Conservation (phyloP, 2,888 invertebrate genomes). For the Caenorhabditis sp. region DNA sequence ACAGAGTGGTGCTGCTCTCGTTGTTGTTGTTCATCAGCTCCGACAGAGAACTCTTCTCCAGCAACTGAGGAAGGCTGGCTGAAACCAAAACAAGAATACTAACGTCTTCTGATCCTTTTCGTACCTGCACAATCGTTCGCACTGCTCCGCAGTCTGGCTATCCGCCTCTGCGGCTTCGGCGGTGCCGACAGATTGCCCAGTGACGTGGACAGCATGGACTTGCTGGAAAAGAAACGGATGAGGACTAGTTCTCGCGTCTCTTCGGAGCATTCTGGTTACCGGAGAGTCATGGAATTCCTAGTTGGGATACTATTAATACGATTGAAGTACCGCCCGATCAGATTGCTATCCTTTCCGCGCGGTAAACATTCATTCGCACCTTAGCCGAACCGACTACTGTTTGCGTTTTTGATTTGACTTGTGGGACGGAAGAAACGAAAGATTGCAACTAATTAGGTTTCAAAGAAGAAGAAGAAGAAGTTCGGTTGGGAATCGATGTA, state of each 20-base stretch:
- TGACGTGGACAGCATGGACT: constrained; percentile 53
- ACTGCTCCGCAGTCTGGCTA: constrained; percentile 55
- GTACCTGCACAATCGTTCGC: constrained; percentile 48
- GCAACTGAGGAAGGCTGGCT: constrained; percentile 46
- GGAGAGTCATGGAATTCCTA: constrained; percentile 10
- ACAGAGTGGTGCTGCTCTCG: constrained; percentile 33
- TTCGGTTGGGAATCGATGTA: constrained; percentile 5
- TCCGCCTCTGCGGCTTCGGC: constrained; percentile 64
- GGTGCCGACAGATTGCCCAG: constrained; percentile 53
- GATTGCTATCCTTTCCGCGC: constrained; percentile 18
- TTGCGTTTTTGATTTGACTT: constrained; percentile 32
- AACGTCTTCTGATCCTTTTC: no score
- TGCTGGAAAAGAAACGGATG: constrained; percentile 32
- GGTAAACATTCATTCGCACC: constrained; percentile 25
- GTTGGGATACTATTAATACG: not conserved
- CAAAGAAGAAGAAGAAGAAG: not conserved
- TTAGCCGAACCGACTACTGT: not conserved
- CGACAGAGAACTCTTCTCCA: constrained; percentile 28
- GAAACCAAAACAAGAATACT: not conserved
- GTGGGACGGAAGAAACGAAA: not conserved
- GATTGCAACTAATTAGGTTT: not conserved
- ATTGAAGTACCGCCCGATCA: constrained; percentile 3
- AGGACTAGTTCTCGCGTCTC: not conserved
- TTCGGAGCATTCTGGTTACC: constrained; percentile 1
- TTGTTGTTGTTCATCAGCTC: constrained; percentile 29